Conservation (phyloP, 2,888 invertebrate species). For the Ochlodes sylvanus region DNA sequence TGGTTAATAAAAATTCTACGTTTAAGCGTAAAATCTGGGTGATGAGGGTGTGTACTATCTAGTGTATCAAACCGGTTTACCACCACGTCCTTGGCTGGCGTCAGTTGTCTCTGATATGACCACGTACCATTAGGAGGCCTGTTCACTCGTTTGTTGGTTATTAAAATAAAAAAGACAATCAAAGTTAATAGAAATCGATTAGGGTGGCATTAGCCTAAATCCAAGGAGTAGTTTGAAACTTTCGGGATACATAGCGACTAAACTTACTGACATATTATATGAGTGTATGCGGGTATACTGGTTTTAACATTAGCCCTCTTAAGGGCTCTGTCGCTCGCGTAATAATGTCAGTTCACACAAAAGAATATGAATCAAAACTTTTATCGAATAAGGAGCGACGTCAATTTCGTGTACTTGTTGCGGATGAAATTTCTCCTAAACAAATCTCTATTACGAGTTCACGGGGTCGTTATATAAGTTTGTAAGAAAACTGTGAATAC, state of each 20-base stretch:
- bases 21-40: too few species aligned
- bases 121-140: too few species aligned
- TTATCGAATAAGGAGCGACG: slow-evolving; percentile 66
- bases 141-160: too few species aligned
- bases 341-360: slow-evolving; percentile 40
- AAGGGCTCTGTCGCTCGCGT: not conserved
- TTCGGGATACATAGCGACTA: not conserved
- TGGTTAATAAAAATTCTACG: too few species aligned
- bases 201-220: not conserved
- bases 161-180: too few species aligned
- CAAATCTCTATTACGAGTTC: slow-evolving; percentile 63
- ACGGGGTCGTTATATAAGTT: slow-evolving; percentile 68
- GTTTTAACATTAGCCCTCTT: slow-evolving; percentile 38
- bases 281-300: not conserved
- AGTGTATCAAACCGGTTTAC: too few species aligned
- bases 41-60: too few species aligned
- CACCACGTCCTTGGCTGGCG: too few species aligned
- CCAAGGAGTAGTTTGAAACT: not conserved
- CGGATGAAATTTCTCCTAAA: slow-evolving; percentile 72
- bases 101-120: too few species aligned
- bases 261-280: slow-evolving; percentile 3
- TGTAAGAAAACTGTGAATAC: slow-evolving; percentile 58
- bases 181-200: slow-evolving; percentile 1
- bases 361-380: slow-evolving; percentile 71
- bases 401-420: slow-evolving; percentile 72